Base-by-base conservation (phyloP, 2,113 vertebrate genomes). In the Atherinomorus stipes region DNA sequence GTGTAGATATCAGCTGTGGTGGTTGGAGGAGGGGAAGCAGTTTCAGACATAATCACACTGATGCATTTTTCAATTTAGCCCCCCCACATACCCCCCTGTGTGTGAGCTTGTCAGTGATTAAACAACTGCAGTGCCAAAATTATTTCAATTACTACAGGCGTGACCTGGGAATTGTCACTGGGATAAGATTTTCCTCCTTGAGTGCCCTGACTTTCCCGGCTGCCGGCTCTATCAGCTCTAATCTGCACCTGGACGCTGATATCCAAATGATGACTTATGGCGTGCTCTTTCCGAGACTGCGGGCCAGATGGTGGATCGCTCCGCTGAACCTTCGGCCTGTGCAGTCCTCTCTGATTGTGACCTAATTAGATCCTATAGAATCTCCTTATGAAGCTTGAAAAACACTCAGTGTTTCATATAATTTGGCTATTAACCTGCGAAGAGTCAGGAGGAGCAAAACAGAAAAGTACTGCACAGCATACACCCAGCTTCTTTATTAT, bases 201-300 rank as follows among this genome's bases (percentile, higher is more conserved):
- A 92, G 88, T 90, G 92, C 89, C 85, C 94, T 88, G 92, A 92
- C 93, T 89, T 94, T 95, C 94, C 94, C 94, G 93, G 70, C 95
- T 98, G 95, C 95, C 91, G 93, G 94, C 94, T 94, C 96, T 93
- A 97, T 98, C 96, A 96, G 94, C 96, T 97, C 94, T 96, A 95
- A 98, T 98, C 96, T 96, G 93, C 94, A 96, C 95, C 96, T 96
- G 95, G 96, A 98, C 95, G 96, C 96, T 98, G 96, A 98, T 95
- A 95, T 95, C 94, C 96, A 97, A 98, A 98, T 95, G 95, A 98
- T 97, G 96, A 98, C 97, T 97, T 97, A 97, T 94, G 95, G 95
- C 95, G 95, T 92, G 93, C 94, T 83, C 94, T 95, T 90, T 92
- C 93, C 94, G 94, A 95, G 94, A 92, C 95, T 93, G 94, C 80